These are phyloP conservation scores for Tupaia tana DNA, from an alignment of 2,113 vertebrate genomes.

Conservation along the genomic window DNA sequence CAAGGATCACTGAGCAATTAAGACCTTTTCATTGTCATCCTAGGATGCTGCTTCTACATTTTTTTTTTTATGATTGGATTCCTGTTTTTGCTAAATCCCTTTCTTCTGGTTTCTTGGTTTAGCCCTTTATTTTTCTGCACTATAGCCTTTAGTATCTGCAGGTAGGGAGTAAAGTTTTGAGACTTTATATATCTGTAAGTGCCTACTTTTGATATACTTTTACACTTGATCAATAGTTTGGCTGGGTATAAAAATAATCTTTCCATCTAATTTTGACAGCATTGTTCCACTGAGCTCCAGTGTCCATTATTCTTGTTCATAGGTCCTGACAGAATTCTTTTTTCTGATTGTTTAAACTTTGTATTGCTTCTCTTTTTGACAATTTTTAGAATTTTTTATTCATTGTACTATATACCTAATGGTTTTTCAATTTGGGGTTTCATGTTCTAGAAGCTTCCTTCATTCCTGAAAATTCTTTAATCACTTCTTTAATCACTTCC, in stretches of 20 bases:
- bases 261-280: slow-evolving; percentile 1
- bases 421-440: background rate
- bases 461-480: background rate
- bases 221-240: slow-evolving; percentile 10
- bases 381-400: background rate
- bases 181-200: slow-evolving; percentile 24
- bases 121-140: background rate
- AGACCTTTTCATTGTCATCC: background rate
- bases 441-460: slow-evolving; percentile 12
- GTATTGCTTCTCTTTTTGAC: background rate
- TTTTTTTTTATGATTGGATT: background rate
- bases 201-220: background rate
- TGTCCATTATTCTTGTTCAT: background rate
- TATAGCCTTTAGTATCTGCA: background rate
- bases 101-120: slow-evolving; percentile 16
- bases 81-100: background rate
- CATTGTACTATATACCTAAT: background rate
- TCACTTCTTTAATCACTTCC: background rate
- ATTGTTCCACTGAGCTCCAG: slow-evolving; percentile 5
- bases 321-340: background rate
- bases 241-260: slow-evolving; percentile 56
- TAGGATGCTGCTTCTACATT: background rate
- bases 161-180: slow-evolving; percentile 16
- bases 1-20: background rate
- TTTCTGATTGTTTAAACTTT: slow-evolving; percentile 36